These are phyloP conservation scores for Orchesella flavescens DNA, from an alignment of 2,888 invertebrate genomes.

Conservation along the genomic window DNA sequence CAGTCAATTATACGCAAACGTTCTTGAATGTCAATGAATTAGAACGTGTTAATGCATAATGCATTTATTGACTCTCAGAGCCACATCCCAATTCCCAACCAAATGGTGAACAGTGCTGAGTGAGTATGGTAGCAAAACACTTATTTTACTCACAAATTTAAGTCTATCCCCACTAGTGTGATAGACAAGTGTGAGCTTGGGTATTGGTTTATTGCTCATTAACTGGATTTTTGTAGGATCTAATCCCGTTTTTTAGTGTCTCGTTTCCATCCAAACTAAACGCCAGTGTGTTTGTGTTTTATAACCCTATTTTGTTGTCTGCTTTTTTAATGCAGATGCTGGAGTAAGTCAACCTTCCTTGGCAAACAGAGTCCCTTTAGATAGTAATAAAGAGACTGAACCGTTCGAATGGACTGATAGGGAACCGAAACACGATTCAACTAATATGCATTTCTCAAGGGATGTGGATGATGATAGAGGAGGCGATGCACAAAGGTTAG, in stretches of 20 bases:
- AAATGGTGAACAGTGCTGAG: too few relatives aligned
- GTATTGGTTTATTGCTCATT: too few relatives aligned
- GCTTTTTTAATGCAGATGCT: conserved; percentile 40
- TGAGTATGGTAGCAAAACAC: too few relatives aligned
- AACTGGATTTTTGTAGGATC: too few relatives aligned
- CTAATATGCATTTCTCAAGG: conserved; percentile 65
- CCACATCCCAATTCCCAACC: not conserved
- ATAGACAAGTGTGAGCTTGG: too few relatives aligned
- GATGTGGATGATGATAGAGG: conserved; percentile 64
- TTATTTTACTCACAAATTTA: too few relatives aligned
- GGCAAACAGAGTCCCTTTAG: conserved; percentile 66
- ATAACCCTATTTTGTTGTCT: not conserved
- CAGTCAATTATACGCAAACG: too few relatives aligned
- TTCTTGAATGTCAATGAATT: conserved; percentile 20
- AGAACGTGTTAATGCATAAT: conserved; percentile 34
- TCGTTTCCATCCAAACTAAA: too few relatives aligned
- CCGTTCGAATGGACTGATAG: conserved; percentile 66
- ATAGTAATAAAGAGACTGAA: conserved; percentile 66
- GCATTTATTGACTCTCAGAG: not conserved
- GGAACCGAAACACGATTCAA: conserved; percentile 56
- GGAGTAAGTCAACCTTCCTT: conserved; percentile 65
- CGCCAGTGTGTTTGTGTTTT: too few relatives aligned
- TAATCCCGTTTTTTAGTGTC: too few relatives aligned
- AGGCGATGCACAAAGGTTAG: conserved; percentile 51
- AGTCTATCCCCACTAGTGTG: too few relatives aligned